Base-by-base conservation (phyloP, 2,888 invertebrate species). In the Latheticus oryzae region DNA sequence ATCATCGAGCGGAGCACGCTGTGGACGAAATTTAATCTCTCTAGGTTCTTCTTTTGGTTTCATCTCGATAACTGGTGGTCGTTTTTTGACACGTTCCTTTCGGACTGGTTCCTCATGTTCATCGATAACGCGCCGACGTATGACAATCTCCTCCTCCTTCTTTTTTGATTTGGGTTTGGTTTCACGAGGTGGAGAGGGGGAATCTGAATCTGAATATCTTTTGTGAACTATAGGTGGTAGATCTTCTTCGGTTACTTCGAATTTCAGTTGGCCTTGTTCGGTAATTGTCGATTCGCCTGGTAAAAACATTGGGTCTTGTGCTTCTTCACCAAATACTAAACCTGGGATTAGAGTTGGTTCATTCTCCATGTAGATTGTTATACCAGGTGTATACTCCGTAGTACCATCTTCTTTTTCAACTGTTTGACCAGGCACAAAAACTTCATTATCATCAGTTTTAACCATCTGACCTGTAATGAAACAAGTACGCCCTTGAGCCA, bases 381-480 rank as follows among this genome's bases (percentile, higher is more conserved):
- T 89, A 5, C 90, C 90, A 0, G 90, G 90, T n/a, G 89, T 88
- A 69, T 90, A 90, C 61, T 87, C 84, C 9, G 87, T 85, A 0
- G 85, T 87, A 0, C 89, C 90, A 60, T 88, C 87, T 42, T 84
- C 84, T 0, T 86, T 88, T 56, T 87, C 84, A 60, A 89, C 82
- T 0, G 89, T 89, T 78, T 90, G 89, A 3, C 90, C 90, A 1
- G 90, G 85, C 0, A 85, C 82, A 52, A 76, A 76, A 8, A 73
- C 72, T 45, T 74, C 74, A 23, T 72, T 67, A 13, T 74, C 73
- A 24, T 76, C 76, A 0, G 87, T 87, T 68, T 88, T 87, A 0
- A 90, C 87, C 67, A 90, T 86, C 79, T 90, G 89, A 1, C 91
- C 91, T 1, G 90, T 89, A 8, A 91, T 88, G 73, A 91, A 90